Evolutionary conservation across 2,888 invertebrate species (phyloP).

Genomic region (Chamaedrilus cognettii): DNA sequence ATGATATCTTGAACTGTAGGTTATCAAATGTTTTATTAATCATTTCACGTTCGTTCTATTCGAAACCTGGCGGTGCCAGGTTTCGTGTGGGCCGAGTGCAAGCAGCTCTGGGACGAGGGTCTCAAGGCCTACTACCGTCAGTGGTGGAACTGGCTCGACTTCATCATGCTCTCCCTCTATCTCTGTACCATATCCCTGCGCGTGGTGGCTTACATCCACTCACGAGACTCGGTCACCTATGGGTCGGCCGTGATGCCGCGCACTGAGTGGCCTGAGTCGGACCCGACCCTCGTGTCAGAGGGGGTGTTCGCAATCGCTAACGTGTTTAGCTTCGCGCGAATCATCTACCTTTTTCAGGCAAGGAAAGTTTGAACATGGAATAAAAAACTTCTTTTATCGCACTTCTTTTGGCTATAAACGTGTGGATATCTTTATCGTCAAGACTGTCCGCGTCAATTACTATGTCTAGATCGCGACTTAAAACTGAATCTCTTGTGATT

Average conservation of each 20-base stretch:
- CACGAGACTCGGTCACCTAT: constrained; percentile 51
- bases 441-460: no score
- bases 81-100: constrained; percentile 65
- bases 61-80: constrained; percentile 46
- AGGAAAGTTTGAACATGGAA: no score
- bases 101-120: constrained; percentile 66
- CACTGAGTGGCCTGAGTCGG: constrained; percentile 62
- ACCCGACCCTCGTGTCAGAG: constrained; percentile 64
- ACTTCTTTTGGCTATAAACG: no score
- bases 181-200: constrained; percentile 63
- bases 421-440: no score
- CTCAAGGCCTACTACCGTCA: constrained; percentile 63
- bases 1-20: no score
- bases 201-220: constrained; percentile 55
- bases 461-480: no score
- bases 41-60: no score
- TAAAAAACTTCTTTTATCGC: no score
- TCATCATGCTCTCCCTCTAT: constrained; percentile 65
- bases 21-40: no score
- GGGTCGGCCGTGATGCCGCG: constrained; percentile 57
- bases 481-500: no score
- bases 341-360: constrained; percentile 65
- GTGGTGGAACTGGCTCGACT: constrained; percentile 67
- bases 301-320: constrained; percentile 65
- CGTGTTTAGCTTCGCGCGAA: constrained; percentile 65